Conservation (phyloP, 1,140 invertebrate genomes). For the Stenopsyche tienmushanensis region DNA sequence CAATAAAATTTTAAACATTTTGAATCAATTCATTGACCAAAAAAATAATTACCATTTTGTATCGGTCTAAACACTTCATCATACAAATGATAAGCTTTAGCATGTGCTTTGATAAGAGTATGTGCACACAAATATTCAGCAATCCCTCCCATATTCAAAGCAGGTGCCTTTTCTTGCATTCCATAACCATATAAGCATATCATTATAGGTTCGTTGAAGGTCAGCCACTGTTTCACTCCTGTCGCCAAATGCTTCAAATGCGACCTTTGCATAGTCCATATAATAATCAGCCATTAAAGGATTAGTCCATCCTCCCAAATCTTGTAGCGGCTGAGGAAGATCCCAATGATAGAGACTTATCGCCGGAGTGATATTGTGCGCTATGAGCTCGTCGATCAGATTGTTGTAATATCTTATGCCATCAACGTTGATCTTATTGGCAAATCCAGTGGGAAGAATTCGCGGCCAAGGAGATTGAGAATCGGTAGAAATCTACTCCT, state of each 20-base stretch:
- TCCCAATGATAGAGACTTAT: slow-evolving; percentile 45
- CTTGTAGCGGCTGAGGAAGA: slow-evolving; percentile 40
- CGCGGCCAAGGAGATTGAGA: slow-evolving; percentile 58
- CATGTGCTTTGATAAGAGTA: slow-evolving; percentile 58
- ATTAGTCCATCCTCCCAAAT: slow-evolving; percentile 42
- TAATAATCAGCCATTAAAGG: slow-evolving; percentile 49
- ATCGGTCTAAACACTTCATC: slow-evolving; percentile 54
- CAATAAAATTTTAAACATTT: not conserved
- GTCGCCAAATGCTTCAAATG: slow-evolving; percentile 50
- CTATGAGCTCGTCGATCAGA: slow-evolving; percentile 48
- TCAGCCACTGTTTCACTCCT: slow-evolving; percentile 46
- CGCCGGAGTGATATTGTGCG: slow-evolving; percentile 49
- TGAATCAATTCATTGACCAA: not conserved
- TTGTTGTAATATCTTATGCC: slow-evolving; percentile 41
- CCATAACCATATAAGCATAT: slow-evolving; percentile 32
- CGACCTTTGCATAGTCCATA: slow-evolving; percentile 48
- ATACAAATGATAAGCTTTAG: slow-evolving; percentile 59
- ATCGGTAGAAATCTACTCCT: slow-evolving; percentile 51
- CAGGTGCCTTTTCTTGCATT: slow-evolving; percentile 46
- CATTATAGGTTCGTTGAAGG: slow-evolving; percentile 47
- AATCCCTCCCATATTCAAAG: slow-evolving; percentile 45
- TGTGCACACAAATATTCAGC: slow-evolving; percentile 56
- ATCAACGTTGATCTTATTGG: slow-evolving; percentile 34
- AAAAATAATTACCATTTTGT: slow-evolving; percentile 50
- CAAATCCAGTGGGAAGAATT: slow-evolving; percentile 52